Evolutionary conservation across 2,888 invertebrate genomes (phyloP).

Genomic region (Melanostoma mellinum): DNA sequence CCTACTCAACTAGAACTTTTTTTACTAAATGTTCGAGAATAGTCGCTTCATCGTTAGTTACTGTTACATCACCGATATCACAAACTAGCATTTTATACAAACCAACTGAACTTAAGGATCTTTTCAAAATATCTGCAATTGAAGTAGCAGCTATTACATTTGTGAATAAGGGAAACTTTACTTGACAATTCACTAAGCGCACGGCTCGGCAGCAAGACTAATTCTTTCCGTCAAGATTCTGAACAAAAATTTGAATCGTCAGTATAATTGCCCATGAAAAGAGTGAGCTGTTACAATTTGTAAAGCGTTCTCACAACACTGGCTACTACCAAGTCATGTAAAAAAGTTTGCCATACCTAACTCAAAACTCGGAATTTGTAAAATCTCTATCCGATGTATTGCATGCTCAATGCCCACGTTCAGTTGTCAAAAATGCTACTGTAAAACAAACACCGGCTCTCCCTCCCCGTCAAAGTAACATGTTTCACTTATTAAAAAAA

Average conservation of each 20-base stretch:
- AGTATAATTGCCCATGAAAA: too few relatives aligned
- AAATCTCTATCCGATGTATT: too few relatives aligned
- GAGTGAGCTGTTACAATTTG: too few relatives aligned
- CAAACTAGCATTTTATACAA: slow-evolving; percentile 99
- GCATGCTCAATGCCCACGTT: too few relatives aligned
- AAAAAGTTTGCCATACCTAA: too few relatives aligned
- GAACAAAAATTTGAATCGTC: slow-evolving; percentile 26
- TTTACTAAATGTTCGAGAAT: slow-evolving; percentile 98
- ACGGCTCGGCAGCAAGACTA: slow-evolving; percentile 59
- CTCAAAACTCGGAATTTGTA: too few relatives aligned
- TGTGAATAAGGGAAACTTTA: slow-evolving; percentile 27
- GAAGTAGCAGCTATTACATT: slow-evolving; percentile 96
- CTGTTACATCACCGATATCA: slow-evolving; percentile 99
- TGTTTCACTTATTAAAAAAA: too few relatives aligned
- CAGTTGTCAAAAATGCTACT: too few relatives aligned
- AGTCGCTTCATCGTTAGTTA: slow-evolving; percentile 99
- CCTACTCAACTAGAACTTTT: slow-evolving; percentile 99
- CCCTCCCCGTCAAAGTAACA: too few relatives aligned
- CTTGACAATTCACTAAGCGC: slow-evolving; percentile 50
- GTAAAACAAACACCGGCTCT: too few relatives aligned
- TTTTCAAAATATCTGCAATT: slow-evolving; percentile 99
- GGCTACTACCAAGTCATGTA: too few relatives aligned
- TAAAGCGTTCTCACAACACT: too few relatives aligned
- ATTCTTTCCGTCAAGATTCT: slow-evolving; percentile 71
- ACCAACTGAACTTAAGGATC: slow-evolving; percentile 98